These are phyloP conservation scores for Odontamblyopus rebecca DNA, from an alignment of 2,797 vertebrate genomes.

Conservation along the genomic window DNA sequence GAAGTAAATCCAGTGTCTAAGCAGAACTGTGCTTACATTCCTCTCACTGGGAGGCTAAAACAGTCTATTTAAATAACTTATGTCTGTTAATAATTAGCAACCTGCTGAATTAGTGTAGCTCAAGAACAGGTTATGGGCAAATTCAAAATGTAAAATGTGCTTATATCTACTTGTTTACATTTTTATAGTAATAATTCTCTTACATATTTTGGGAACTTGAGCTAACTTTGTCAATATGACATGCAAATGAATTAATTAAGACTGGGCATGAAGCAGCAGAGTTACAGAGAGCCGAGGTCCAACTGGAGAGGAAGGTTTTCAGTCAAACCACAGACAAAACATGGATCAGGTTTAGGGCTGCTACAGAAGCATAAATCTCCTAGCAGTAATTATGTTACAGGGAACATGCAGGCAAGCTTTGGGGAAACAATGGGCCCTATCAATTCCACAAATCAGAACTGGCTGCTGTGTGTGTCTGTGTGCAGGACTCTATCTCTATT, in stretches of 20 bases:
- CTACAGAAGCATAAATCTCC: constrained; percentile 91
- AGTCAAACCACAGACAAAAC: constrained; percentile 84
- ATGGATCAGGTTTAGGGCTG: constrained; percentile 91
- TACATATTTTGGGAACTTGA: neutral
- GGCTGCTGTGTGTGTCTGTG: constrained; percentile 66
- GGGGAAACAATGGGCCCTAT: constrained; percentile 92
- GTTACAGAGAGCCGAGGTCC: constrained; percentile 82
- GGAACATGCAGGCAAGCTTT: constrained; percentile 86
- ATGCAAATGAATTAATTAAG: constrained; percentile 39
- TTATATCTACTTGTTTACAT: neutral
- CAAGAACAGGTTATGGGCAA: constrained; percentile 1
- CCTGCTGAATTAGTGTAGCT: constrained; percentile 36
- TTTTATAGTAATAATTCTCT: neutral
- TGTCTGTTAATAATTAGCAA: constrained; percentile 78
- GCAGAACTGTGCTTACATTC: constrained; percentile 1
- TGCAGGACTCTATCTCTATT: constrained; percentile 76
- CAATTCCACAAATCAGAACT: constrained; percentile 85
- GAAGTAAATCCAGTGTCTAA: constrained; percentile 5
- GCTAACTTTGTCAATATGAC: constrained; percentile 14
- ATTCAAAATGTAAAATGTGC: neutral
- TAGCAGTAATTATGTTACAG: constrained; percentile 94
- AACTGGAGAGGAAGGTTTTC: constrained; percentile 88
- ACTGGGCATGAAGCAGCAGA: constrained; percentile 45
- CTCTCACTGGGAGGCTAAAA: constrained; percentile 56
- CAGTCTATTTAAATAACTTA: constrained; percentile 42